These are phyloP conservation scores for Micromesistius poutassou DNA, from an alignment of 2,797 vertebrate species.

Conservation along the genomic window DNA sequence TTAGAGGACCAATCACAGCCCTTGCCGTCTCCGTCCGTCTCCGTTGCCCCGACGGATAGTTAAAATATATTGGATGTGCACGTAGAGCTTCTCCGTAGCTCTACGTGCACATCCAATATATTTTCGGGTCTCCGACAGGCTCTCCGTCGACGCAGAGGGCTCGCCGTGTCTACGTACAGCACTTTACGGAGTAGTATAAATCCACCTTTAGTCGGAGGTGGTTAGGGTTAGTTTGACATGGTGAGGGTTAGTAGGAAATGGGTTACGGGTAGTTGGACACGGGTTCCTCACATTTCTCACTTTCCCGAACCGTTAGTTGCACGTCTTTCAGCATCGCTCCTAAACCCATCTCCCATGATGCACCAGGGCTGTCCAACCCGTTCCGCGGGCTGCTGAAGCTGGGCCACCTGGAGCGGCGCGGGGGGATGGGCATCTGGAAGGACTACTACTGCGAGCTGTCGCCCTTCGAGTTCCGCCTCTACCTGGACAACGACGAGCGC, in stretches of 20 bases:
- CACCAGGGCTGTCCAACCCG: conserved; percentile 86
- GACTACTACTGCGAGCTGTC: conserved; percentile 91
- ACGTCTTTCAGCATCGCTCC: not conserved
- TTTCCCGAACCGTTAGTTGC: not conserved
- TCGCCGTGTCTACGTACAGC: too few species aligned
- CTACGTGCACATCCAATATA: too few species aligned
- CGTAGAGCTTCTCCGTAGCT: too few species aligned
- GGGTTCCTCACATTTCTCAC: not conserved
- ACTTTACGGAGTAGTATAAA: too few species aligned
- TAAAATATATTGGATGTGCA: too few species aligned
- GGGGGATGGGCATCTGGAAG: conserved; percentile 86
- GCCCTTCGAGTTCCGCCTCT: conserved; percentile 85
- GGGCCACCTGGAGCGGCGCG: conserved; percentile 83
- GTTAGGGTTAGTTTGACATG: not conserved
- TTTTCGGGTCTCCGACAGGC: too few species aligned
- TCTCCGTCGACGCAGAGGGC: too few species aligned
- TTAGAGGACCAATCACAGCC: too few species aligned
- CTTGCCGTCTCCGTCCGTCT: too few species aligned
- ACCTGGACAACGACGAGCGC: conserved; percentile 78
- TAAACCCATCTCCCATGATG: not conserved
- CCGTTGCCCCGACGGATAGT: too few species aligned
- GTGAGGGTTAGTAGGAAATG: not conserved
- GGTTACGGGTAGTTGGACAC: not conserved
- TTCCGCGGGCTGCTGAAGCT: conserved; percentile 93
- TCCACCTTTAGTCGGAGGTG: not conserved